Evolutionary conservation across 2,113 vertebrate genomes (phyloP).

Genomic region (Leptobrachium ailaonicum): DNA sequence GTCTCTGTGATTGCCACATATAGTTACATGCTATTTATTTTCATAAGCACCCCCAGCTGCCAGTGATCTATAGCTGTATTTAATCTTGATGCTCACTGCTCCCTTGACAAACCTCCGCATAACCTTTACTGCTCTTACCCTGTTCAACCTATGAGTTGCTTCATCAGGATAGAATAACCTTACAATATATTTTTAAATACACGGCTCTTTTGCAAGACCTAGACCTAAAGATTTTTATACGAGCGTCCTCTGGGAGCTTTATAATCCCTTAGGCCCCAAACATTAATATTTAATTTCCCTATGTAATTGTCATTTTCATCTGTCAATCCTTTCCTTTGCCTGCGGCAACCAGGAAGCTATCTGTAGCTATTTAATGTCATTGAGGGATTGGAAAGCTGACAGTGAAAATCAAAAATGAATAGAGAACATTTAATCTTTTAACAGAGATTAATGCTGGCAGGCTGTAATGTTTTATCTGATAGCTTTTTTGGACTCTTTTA

Average conservation of each 20-base stretch:
- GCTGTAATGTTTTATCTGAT: constrained; percentile 30
- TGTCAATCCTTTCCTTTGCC: constrained; percentile 36
- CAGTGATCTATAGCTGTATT: too few relatives aligned
- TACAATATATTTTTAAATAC: not conserved
- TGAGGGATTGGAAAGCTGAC: constrained; percentile 26
- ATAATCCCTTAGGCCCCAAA: constrained; percentile 23
- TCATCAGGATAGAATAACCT: too few relatives aligned
- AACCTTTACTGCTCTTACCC: too few relatives aligned
- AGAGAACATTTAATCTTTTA: constrained; percentile 44
- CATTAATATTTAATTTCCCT: constrained; percentile 38
- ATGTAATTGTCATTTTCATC: constrained; percentile 36
- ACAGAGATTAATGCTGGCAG: constrained; percentile 26
- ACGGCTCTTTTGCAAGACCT: not conserved
- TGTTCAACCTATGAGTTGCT: too few relatives aligned
- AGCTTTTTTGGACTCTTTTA: not conserved
- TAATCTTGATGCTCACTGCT: too few relatives aligned
- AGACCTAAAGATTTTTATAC: constrained; percentile 4
- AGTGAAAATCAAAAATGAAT: constrained; percentile 42
- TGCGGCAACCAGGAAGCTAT: constrained; percentile 30
- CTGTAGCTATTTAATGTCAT: constrained; percentile 39
- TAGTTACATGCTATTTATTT: too few relatives aligned
- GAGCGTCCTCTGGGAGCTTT: constrained; percentile 22
- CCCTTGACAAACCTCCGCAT: too few relatives aligned
- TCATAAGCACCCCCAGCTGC: too few relatives aligned
- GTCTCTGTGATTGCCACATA: too few relatives aligned